These are phyloP conservation scores for Turritopsis rubra DNA, from an alignment of 30 jellyfish, hydroid and myxozoan genomes.

Conservation along the genomic window DNA sequence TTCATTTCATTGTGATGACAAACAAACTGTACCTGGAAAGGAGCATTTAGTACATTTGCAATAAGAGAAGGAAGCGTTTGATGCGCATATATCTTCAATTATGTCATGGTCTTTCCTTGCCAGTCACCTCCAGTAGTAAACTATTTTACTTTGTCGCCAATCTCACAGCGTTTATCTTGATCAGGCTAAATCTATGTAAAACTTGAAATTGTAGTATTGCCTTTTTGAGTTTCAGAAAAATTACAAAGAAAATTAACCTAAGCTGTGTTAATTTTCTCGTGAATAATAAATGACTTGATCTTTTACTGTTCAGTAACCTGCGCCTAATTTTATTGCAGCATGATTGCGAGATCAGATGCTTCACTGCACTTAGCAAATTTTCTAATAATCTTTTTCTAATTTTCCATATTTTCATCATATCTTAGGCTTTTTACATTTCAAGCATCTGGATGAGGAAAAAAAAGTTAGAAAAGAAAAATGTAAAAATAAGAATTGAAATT, in stretches of 20 bases:
- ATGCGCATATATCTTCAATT: neutral
- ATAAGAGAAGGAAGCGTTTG: neutral
- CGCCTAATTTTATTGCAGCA: constrained; percentile 2
- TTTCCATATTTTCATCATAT: neutral
- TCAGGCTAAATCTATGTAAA: no score
- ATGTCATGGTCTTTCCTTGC: neutral
- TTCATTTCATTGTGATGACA: neutral
- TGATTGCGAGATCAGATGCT: constrained; percentile 18
- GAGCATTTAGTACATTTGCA: neutral
- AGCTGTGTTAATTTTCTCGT: neutral
- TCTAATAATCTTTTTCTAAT: neutral
- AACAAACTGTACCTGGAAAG: neutral
- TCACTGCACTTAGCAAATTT: constrained; percentile 8
- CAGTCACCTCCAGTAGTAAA: neutral
- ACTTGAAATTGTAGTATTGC: neutral
- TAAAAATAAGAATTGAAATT: neutral
- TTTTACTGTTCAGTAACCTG: constrained; percentile 12
- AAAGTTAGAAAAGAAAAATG: neutral
- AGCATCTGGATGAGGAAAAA: neutral
- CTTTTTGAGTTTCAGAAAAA: neutral
- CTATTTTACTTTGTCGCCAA: neutral
- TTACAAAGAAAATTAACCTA: neutral
- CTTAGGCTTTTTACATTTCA: neutral
- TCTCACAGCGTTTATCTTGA: no score
- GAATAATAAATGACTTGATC: constrained; percentile 17